phyloP scores from a whole-genome alignment of 2,888 invertebrate genomes.

The Lochmaea crataegi region DNA sequence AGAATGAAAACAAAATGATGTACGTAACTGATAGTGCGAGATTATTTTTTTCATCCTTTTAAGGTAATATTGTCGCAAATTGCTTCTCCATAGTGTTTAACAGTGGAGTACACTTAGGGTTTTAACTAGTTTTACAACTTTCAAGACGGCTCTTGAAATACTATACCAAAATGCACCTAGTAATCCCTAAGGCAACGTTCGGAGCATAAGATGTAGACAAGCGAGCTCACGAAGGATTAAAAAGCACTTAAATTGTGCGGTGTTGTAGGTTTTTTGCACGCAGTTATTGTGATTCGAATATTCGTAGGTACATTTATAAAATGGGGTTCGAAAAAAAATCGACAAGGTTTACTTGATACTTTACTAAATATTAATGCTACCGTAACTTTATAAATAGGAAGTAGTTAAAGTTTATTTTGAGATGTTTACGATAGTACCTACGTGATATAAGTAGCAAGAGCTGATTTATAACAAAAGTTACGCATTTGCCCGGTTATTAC shows the following conservation, averaged over 20 bases:
- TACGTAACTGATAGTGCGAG: conserved; percentile 6
- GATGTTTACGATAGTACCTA: not conserved
- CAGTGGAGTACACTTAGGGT: conserved; percentile 14
- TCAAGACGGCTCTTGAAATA: conserved; percentile 6
- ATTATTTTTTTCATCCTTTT: not conserved
- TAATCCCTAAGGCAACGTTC: conserved; percentile 13
- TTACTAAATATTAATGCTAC: not conserved
- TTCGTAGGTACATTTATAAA: too few relatives aligned
- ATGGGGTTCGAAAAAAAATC: too few relatives aligned
- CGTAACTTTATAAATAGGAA: not conserved
- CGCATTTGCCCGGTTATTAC: not conserved
- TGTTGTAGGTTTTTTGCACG: not conserved
- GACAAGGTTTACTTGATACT: too few relatives aligned
- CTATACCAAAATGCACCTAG: conserved; percentile 6
- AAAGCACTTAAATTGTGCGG: conserved; percentile 3
- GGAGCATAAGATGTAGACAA: conserved; percentile 4
- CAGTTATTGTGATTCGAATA: not conserved
- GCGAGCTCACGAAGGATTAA: conserved; percentile 1
- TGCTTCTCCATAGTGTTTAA: conserved; percentile 15
- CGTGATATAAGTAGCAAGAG: not conserved
- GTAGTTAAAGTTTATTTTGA: not conserved
- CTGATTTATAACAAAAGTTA: not conserved
- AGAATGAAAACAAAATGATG: conserved; percentile 8
- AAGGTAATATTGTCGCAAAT: conserved; percentile 16
- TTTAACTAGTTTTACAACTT: conserved; percentile 15